These are phyloP conservation scores for Leptocoma aspasia DNA, from an alignment of 2,113 vertebrate genomes.

Conservation along the genomic window DNA sequence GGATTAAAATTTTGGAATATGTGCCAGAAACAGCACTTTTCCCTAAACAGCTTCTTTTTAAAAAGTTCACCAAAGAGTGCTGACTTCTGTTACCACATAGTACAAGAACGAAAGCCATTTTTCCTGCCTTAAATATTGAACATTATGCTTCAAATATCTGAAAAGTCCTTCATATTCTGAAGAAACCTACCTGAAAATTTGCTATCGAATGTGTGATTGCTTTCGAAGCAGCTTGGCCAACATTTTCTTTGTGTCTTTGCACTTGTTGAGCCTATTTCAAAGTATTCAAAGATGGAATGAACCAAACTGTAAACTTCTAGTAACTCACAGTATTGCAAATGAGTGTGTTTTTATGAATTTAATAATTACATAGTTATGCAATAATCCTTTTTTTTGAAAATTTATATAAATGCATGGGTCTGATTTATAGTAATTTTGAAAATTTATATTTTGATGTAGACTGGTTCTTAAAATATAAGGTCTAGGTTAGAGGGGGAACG, in stretches of 20 bases:
- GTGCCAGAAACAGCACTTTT: neutral
- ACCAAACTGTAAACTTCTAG: neutral
- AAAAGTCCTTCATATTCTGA: neutral
- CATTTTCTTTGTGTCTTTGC: neutral
- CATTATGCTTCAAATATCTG: neutral
- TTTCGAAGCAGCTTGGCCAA: neutral
- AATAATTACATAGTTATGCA: neutral
- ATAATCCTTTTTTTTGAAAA: rapidly evolving
- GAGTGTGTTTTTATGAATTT: neutral
- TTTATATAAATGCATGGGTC: too few relatives aligned
- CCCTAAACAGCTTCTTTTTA: neutral
- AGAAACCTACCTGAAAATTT: neutral
- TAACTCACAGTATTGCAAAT: neutral
- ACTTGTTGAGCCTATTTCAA: neutral
- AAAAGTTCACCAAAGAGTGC: neutral
- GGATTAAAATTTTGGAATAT: neutral
- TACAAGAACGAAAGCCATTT: neutral
- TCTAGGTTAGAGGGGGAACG: neutral
- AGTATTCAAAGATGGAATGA: neutral
- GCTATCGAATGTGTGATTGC: neutral
- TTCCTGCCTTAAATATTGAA: neutral
- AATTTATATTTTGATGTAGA: neutral
- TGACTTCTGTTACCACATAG: neutral
- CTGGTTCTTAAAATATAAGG: neutral
- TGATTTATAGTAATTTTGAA: too few relatives aligned